Evolutionary conservation across 2,113 vertebrate species (phyloP), one percentile per base, ranked within the genome.

Genomic region (Oplegnathus fasciatus): DNA sequence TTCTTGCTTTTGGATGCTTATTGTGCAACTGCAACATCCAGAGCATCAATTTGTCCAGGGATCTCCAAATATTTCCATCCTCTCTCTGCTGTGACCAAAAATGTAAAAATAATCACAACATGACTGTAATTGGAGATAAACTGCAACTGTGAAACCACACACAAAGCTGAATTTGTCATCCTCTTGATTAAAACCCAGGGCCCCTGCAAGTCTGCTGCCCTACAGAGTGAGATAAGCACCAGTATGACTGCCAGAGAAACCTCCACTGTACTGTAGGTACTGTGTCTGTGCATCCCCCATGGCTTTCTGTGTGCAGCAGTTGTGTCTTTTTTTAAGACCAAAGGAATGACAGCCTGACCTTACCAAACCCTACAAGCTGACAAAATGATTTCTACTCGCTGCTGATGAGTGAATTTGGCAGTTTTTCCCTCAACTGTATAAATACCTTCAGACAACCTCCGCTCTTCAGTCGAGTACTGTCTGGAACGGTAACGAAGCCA

Each of bases 371-470:
- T 28, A 79, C 75, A 10, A 78, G 87, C 88, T 85, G 92, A 88
- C 88, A 90, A 57, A 44, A 81, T 77, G 87, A 89, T 85, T 91
- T 75, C 72, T 50, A 62, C 66, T 11, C 2, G 40, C 50, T 48
- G 65, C 72, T 32, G 55, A 76, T 73, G 75, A 89, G 78, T 73
- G 74, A 55, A 84, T 93, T 87, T 87, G 88, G 85, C 89, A 89
- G 69, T 82, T 82, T 42, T 61, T 2, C 24, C 73, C 71, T 46
- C 13, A 67, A 86, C 80, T 80, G 85, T 84, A 61, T 80, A 86
- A 90, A 90, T 67, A 83, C 85, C 84, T 87, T 86, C 87, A 85
- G 78, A 86, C 81, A 86, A 66, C 85, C 86, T 91, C 88, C 62
- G 22, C 86, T 85, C 71, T 42, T 42, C 46, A 40, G 17, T 37